phyloP scores from a whole-genome alignment of 2,888 invertebrate species.

The Nemotelus nigrinus region DNA sequence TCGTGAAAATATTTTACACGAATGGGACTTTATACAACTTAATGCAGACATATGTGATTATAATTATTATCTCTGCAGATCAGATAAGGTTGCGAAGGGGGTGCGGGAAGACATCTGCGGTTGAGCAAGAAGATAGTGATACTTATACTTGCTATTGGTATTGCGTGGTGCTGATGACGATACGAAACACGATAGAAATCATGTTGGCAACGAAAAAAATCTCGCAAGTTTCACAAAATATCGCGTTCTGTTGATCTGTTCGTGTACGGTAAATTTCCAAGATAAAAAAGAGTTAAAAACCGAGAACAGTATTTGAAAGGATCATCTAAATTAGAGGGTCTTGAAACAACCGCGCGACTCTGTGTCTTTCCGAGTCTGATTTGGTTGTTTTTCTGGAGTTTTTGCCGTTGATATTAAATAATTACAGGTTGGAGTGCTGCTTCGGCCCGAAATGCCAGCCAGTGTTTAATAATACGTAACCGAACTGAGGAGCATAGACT shows the following conservation, averaged over 20 bases:
- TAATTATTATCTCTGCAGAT: slow-evolving; percentile 48
- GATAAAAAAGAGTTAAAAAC: slow-evolving; percentile 40
- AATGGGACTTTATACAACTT: slow-evolving; percentile 44
- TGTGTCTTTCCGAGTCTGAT: not conserved
- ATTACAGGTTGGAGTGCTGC: slow-evolving; percentile 46
- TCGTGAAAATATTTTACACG: slow-evolving; percentile 43
- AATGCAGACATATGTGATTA: slow-evolving; percentile 51
- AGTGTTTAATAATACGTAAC: not conserved
- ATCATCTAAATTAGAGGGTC: slow-evolving; percentile 52
- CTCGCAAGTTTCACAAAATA: slow-evolving; percentile 30
- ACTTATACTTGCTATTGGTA: no score
- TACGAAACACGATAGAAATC: slow-evolving; percentile 46
- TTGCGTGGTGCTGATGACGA: slow-evolving; percentile 1
- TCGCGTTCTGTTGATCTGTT: slow-evolving; percentile 24
- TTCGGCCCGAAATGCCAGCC: slow-evolving; percentile 41
- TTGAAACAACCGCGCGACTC: slow-evolving; percentile 36
- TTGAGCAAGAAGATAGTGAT: no score
- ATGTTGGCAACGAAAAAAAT: slow-evolving; percentile 32
- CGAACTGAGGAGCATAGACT: not conserved
- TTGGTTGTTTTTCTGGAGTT: not conserved
- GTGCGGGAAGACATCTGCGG: not conserved
- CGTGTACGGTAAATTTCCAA: slow-evolving; percentile 29
- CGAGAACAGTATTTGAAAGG: slow-evolving; percentile 35
- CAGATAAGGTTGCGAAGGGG: slow-evolving; percentile 8
- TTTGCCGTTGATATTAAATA: slow-evolving; percentile 45